Base-by-base conservation (phyloP, 2,888 invertebrate genomes). In the Drosophila ustulata region DNA sequence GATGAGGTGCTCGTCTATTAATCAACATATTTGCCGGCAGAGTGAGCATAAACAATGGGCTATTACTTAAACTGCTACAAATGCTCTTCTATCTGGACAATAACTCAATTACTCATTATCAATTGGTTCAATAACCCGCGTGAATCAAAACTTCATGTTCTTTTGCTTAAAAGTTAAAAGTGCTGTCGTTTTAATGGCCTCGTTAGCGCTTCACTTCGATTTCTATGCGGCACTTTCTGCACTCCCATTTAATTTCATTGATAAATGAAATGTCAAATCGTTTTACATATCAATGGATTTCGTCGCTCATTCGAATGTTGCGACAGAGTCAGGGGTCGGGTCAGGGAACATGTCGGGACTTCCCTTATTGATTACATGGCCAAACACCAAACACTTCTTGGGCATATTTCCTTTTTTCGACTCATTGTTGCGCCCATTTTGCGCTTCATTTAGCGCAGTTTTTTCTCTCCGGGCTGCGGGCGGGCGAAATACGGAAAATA, bases 251-350 rank as follows among this genome's bases (percentile, higher is more conserved):
- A 75, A 83, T 88, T 88, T 88, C 67, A 88, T 88, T 82, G 82
- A 82, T 71, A 82, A 85, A 85, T 82, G 80, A 77, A 83, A 88
- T 82, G 83, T 73, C 83, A 88, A 83, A 82, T 80, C 78, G 78
- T 56, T 83, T 83, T 71, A 80, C 83, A 88, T 86, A 88, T 88
- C 88, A 83, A 70, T 85, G 83, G 66, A 85, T 82, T 80, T 72
- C 49, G 63, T 58, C 78, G 58, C 23, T 56, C 49, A 63, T 63
- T 68, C 61, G 65, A 80, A 68, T 66, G 78, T 71, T 75, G 67
- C 62, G n/a, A 11, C 2, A 7, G 34, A 28, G 26, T n/a, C 30
- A 8, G 28, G 28, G 8, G 52, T 41, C 7, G 55, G 6, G 11
- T 39, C 28, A 26, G n/a, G 32, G 34, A 39, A 37, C 43, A 45